Evolutionary conservation across 2,113 vertebrate genomes (phyloP), one percentile per base, ranked within the genome.

Genomic region (Triplophysa siluroides): DNA sequence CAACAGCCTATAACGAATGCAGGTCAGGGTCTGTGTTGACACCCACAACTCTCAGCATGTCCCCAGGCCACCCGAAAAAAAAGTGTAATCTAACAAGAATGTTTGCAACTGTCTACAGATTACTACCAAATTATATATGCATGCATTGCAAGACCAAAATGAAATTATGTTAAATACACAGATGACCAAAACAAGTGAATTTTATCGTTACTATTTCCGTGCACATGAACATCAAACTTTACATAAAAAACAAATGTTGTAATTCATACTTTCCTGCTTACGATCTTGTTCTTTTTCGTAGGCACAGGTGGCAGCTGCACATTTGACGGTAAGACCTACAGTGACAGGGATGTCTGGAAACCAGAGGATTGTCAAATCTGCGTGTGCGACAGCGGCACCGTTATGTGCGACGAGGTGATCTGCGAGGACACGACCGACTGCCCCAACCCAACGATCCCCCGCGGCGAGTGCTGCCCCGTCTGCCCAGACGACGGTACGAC

Each of bases 341-440:
- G 86, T 5, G 92, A 97, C 88, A 91, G 91, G 85, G 93, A 96
- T 54, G 95, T 98, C 65, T 99, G 97, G 96, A 98, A 98, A 90
- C 95, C 96, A 0, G 88, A 94, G 43, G 83, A 90, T 87, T 99
- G 97, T 88, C 89, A 91, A 86, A 95, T 99, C 93, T 99, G 97
- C 56, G 94, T 98, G 81, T 99, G 97, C 66, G 94, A 97, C 92
- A 94, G 90, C 11, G 96, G 97, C 86, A 92, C 88, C 0, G 86
- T 96, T 79, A 88, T 96, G 89, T 99, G 97, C 62, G 96, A 99
- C n/a, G 92, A 94, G 0, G 94, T 98, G 82, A 90, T 92, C 78
- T 99, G 97, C 81, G 92, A 95, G 41, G 91, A 98, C 38, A 88
- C 84, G 0, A 61, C 70, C 0, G 87, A 95, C 86, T 99, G 97